Evolutionary conservation across 2,888 invertebrate species (phyloP).

Genomic region (Emmelina monodactyla): DNA sequence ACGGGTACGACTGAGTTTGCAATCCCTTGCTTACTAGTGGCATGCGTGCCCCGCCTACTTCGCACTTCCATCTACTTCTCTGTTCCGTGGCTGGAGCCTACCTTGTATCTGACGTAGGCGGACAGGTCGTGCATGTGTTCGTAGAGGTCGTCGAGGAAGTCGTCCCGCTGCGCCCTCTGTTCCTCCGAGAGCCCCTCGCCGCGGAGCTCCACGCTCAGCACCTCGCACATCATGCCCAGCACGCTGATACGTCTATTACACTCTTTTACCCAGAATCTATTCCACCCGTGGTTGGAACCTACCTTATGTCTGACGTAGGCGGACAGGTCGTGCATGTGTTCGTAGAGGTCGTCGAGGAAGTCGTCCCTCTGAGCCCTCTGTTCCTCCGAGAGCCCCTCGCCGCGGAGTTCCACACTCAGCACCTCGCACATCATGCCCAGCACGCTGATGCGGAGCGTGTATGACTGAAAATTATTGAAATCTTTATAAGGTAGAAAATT

Average conservation of each 20-base stretch:
- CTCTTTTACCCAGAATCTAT: too few relatives aligned
- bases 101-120: constrained; percentile 86
- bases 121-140: constrained; percentile 86
- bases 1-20: too few relatives aligned
- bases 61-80: too few relatives aligned
- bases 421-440: constrained; percentile 85
- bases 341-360: constrained; percentile 79
- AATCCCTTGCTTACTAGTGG: too few relatives aligned
- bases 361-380: constrained; percentile 76
- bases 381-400: constrained; percentile 74
- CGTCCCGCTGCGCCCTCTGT: constrained; percentile 74
- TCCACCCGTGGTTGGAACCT: too few relatives aligned
- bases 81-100: too few relatives aligned
- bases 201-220: constrained; percentile 75
- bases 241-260: constrained; percentile 87
- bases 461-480: constrained; percentile 52
- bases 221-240: constrained; percentile 82
- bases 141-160: constrained; percentile 79
- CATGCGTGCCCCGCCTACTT: too few relatives aligned
- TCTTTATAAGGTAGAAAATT: too few relatives aligned
- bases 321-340: constrained; percentile 84
- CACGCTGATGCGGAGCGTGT: constrained; percentile 79
- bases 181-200: constrained; percentile 76
- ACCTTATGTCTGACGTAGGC: constrained; percentile 88
- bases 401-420: constrained; percentile 73